Conservation (phyloP, 1,140 invertebrate genomes). For the Halictus rubicundus region DNA sequence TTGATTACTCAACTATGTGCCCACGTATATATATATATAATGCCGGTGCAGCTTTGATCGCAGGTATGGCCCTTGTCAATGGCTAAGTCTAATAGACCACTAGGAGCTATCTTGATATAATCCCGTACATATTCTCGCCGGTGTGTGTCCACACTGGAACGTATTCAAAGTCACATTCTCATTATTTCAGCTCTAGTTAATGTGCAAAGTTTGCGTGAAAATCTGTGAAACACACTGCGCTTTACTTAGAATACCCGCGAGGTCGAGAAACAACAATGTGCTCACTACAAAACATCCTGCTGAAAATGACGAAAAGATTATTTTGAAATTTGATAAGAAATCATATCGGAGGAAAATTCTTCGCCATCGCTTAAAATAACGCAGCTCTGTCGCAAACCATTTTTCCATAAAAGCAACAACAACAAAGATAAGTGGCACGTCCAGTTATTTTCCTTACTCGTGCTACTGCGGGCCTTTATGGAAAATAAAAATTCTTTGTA, state of each 20-base stretch:
- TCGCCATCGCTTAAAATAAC: too few species aligned
- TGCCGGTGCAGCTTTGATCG: constrained; percentile 30
- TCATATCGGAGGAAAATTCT: too few species aligned
- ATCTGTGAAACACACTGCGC: not conserved
- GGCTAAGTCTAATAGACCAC: constrained; percentile 16
- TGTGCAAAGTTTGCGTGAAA: not conserved
- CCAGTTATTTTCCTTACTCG: too few species aligned
- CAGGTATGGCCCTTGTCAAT: constrained; percentile 11
- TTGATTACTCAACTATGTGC: constrained; percentile 31
- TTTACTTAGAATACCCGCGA: not conserved
- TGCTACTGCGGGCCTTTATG: too few species aligned
- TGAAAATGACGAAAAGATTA: too few species aligned
- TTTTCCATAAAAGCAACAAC: too few species aligned
- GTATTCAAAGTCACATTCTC: constrained; percentile 6
- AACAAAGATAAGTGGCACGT: too few species aligned
- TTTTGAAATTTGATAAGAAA: too few species aligned
- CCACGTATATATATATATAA: not conserved
- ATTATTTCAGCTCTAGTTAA: constrained; percentile 32
- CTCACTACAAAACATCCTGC: too few species aligned
- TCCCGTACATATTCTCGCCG: not conserved
- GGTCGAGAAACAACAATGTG: not conserved
- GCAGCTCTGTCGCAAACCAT: too few species aligned
- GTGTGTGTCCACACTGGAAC: not conserved
- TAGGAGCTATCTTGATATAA: constrained; percentile 23
- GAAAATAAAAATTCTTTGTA: too few species aligned